phyloP scores from a whole-genome alignment of 1,140 invertebrate genomes.

The Sarcophaga peregrina region DNA sequence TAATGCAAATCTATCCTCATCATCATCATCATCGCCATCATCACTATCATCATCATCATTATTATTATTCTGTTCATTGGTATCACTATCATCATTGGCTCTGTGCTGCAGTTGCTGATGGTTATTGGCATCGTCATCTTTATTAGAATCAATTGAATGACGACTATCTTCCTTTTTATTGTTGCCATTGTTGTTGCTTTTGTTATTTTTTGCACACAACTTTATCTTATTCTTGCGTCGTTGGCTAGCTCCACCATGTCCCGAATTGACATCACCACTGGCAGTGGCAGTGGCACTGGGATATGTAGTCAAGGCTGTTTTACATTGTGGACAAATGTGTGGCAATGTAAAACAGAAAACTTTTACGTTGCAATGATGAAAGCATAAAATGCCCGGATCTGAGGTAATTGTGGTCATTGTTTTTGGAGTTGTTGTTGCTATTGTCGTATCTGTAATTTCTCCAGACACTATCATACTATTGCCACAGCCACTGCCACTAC shows the following conservation, averaged over 20 bases:
- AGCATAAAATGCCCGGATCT: conserved; percentile 84
- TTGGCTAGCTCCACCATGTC: conserved; percentile 2
- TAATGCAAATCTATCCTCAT: conserved; percentile 26
- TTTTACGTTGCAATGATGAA: conserved; percentile 83
- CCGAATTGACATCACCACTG: background rate
- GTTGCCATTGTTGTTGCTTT: background rate
- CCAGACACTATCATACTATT: background rate
- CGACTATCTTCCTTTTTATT: background rate
- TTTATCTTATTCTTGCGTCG: conserved; percentile 21
- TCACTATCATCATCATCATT: background rate
- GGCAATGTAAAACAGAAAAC: conserved; percentile 81
- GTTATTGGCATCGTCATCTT: conserved; percentile 27
- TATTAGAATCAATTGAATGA: conserved; percentile 24
- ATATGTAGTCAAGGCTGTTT: conserved; percentile 68
- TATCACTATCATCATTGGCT: too few species aligned
- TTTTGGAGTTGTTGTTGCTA: conserved; percentile 36
- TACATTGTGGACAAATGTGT: conserved; percentile 77
- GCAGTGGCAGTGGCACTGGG: background rate
- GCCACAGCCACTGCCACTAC: background rate
- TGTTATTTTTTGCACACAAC: conserved; percentile 1
- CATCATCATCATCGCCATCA: conserved; percentile 1
- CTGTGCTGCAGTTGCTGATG: background rate
- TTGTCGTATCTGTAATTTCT: conserved; percentile 19
- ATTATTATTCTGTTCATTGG: background rate
- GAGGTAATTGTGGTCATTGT: conserved; percentile 64